These are phyloP conservation scores for Cyphotilapia sp. DNA, from an alignment of 2,113 vertebrate species.

Conservation along the genomic window DNA sequence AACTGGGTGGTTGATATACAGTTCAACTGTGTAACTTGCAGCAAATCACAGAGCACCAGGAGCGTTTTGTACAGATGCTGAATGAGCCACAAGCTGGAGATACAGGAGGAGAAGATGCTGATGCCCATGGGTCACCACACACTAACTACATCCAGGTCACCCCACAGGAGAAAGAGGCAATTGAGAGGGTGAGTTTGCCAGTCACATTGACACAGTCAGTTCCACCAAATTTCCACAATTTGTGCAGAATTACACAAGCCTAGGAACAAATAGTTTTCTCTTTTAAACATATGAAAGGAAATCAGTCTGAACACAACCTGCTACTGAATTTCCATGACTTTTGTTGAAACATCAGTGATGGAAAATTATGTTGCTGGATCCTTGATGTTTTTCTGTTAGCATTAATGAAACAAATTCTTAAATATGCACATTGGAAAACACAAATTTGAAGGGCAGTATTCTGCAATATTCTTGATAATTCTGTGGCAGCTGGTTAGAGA, in stretches of 20 bases:
- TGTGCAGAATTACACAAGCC: neutral
- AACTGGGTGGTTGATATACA: neutral
- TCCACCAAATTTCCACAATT: neutral
- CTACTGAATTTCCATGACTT: neutral
- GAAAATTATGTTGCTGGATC: neutral
- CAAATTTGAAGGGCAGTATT: neutral
- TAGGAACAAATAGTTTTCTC: neutral
- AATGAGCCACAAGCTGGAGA: conserved; percentile 68
- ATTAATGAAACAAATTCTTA: neutral
- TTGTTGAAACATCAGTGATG: neutral
- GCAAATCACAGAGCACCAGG: conserved; percentile 78
- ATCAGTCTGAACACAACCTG: neutral
- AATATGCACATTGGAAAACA: neutral
- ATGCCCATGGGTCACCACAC: conserved; percentile 52
- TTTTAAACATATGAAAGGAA: neutral
- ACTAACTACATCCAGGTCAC: conserved; percentile 78
- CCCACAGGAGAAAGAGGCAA: conserved; percentile 76
- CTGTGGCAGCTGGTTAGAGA: neutral
- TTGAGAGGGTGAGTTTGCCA: conserved; percentile 65
- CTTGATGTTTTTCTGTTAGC: neutral
- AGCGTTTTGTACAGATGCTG: conserved; percentile 75
- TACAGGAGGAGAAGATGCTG: conserved; percentile 37
- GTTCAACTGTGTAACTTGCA: conserved; percentile 15
- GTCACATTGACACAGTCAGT: neutral
- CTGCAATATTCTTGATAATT: neutral